Conservation (phyloP, 2,888 invertebrate genomes). For the Andrena dorsata region DNA sequence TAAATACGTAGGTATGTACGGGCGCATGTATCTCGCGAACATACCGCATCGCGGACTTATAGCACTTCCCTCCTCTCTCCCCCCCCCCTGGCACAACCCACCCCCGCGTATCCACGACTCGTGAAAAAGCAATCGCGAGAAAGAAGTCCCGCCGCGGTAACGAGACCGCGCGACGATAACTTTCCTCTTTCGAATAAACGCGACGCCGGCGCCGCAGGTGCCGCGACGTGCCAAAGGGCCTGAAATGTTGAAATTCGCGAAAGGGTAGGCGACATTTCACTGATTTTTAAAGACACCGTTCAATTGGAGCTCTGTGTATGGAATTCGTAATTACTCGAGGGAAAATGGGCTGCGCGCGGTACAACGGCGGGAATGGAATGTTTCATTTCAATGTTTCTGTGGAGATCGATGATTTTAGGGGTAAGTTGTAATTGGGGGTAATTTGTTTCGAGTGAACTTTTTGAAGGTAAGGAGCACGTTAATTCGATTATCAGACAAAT, state of each 20-base stretch:
- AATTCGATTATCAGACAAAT: too few relatives aligned
- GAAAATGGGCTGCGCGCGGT: too few relatives aligned
- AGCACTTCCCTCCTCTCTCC: not conserved
- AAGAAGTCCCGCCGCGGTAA: not conserved
- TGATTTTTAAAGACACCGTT: too few relatives aligned
- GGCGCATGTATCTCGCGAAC: slow-evolving; percentile 15
- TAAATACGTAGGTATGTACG: slow-evolving; percentile 35
- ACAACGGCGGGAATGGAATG: too few relatives aligned
- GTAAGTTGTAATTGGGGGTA: too few relatives aligned
- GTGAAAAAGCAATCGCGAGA: slow-evolving; percentile 15
- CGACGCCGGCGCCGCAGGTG: not conserved
- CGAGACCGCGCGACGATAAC: slow-evolving; percentile 12
- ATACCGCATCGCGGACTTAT: not conserved
- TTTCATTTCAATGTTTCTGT: too few relatives aligned
- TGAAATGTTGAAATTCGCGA: not conserved
- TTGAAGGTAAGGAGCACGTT: too few relatives aligned
- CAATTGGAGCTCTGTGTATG: too few relatives aligned
- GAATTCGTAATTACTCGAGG: too few relatives aligned
- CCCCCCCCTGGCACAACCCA: not conserved
- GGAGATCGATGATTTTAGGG: too few relatives aligned
- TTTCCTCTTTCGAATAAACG: not conserved
- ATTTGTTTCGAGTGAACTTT: too few relatives aligned
- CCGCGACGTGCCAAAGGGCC: not conserved
- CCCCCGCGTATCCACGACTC: not conserved
- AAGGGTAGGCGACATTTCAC: not conserved